Evolutionary conservation across 2,797 vertebrate species (phyloP).

Genomic region (Phaenicophaeus curvirostris): DNA sequence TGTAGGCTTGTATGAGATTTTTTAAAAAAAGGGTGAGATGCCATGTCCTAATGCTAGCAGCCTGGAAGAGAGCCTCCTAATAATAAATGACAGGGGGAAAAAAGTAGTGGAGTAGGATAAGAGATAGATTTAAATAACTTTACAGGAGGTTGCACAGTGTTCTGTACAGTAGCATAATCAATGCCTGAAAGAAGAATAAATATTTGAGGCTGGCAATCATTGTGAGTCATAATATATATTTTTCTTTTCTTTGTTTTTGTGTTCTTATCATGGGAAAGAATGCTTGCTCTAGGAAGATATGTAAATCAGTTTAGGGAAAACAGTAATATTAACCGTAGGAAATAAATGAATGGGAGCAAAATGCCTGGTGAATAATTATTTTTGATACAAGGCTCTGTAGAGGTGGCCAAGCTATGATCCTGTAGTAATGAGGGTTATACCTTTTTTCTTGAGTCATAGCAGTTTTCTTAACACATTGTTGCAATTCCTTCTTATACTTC

Average conservation of each 20-base stretch:
- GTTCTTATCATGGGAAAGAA: background rate
- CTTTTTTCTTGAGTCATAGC: background rate
- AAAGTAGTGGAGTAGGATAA: background rate
- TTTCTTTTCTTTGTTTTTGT: conserved; percentile 35
- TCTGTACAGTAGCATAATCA: background rate
- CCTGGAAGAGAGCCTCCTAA: background rate
- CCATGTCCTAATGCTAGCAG: background rate
- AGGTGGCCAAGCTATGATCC: background rate
- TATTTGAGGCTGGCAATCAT: conserved; percentile 19
- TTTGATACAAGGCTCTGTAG: background rate
- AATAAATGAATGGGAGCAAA: background rate
- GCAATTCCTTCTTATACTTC: background rate
- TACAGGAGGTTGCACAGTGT: background rate
- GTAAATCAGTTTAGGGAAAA: background rate
- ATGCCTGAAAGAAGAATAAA: conserved; percentile 31
- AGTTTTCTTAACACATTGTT: background rate
- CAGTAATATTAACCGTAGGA: background rate
- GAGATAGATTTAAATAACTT: background rate
- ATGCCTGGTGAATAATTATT: background rate
- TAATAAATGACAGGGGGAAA: background rate
- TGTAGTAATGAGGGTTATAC: background rate
- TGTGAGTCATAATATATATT: background rate
- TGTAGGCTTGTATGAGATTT: background rate
- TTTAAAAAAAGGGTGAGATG: background rate
- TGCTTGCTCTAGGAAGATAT: background rate